Evolutionary conservation across 2,797 vertebrate species (phyloP), one percentile per base, ranked within the genome.

Genomic region (Rhinella marina): DNA sequence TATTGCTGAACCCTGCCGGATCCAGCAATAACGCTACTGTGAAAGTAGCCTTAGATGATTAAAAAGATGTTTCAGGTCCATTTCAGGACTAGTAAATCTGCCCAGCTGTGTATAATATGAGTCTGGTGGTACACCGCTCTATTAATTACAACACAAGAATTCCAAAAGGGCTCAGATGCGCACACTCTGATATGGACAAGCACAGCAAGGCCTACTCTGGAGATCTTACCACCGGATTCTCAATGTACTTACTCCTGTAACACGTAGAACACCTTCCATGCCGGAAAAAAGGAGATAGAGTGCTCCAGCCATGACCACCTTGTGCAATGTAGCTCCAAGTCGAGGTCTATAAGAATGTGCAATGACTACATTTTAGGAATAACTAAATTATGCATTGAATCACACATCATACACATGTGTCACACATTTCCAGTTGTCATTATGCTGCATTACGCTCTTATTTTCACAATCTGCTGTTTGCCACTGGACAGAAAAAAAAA

Each of bases 251-350:
- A 99, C 98, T 87, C 97, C 97, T 14, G 97, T 98, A 89, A 98
- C 97, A 93, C 97, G 96, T 81, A 98, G 96, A 88, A 98, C 97
- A 52, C 97, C 98, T 92, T 99, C 98, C 94, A 98, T 97, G 57
- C 97, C 97, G 87, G 97, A 98, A 93, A 99, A 99, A 80, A 98
- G 92, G 23, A 99, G 95, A 93, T 98, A 99, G 81, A 98, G 96
- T 16, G 96, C 94, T 68, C 98, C 98, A 72, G 98, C 97, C 81
- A 97, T 97, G 62, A 94, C 95, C 82, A 98, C 95, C 81, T 97
- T 96, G 91, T 98, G 97, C 88, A 98, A 96, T 3, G 97, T 98
- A 87, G 97, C 97, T 23, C 98, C 98, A 91, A 99, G 94, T 56
- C 97, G 93, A 89, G 98, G 98, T 88, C 98, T 99, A 27, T 23